These are phyloP conservation scores for Tringa solitaria DNA, from an alignment of 2,113 vertebrate species.

Conservation along the genomic window DNA sequence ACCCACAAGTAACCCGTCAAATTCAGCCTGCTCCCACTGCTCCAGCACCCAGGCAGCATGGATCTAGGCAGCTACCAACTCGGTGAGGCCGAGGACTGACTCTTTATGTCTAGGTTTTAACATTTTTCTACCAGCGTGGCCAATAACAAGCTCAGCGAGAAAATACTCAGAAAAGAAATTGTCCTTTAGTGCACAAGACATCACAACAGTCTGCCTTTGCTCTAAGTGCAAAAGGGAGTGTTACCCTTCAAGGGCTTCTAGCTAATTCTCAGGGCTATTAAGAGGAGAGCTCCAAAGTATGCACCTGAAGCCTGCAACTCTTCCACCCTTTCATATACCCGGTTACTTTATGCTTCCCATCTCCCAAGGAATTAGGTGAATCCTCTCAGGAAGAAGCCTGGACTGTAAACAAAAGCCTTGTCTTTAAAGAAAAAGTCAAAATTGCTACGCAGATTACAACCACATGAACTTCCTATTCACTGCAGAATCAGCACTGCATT, in stretches of 20 bases:
- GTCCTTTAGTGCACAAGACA: neutral
- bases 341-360: neutral
- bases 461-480: neutral
- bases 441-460: neutral
- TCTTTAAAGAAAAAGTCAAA: neutral
- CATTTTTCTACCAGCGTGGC: neutral
- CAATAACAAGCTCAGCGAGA: neutral
- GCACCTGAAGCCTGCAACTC: neutral
- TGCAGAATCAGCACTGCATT: neutral
- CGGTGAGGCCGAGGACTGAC: fast-evolving
- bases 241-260: neutral
- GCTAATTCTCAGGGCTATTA: neutral
- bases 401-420: neutral
- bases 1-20: neutral
- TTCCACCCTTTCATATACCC: neutral
- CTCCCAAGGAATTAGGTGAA: neutral
- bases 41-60: neutral
- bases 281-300: neutral
- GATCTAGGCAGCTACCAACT: neutral
- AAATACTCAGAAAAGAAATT: neutral
- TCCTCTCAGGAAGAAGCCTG: neutral
- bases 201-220: neutral
- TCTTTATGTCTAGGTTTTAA: neutral
- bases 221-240: neutral
- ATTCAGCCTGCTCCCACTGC: neutral